Base-by-base conservation (phyloP, 2,797 vertebrate genomes). In the Streptopelia turtur region DNA sequence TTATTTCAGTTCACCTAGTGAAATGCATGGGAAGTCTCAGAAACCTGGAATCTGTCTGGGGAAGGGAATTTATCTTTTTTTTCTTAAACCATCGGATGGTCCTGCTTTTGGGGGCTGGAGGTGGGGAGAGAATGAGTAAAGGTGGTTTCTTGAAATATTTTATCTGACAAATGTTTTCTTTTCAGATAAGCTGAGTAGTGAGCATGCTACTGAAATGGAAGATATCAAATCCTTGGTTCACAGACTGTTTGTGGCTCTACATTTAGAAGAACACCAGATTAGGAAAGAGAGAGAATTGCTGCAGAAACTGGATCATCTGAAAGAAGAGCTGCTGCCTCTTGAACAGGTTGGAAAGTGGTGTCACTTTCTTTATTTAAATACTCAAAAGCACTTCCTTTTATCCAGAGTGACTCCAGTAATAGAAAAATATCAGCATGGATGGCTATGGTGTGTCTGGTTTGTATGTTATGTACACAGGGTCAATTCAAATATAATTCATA, bases 181-280 rank as follows among this genome's bases (percentile, higher is more conserved):
- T 91, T 76, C 97, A 99, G 99, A 94, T 91, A 83, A 93, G 30
- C 53, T 88, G 16, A 98, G 97, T 78, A 97, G 88, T 7, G 98
- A 99, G 89, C 97, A 94, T 5, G 90, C 94, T 49, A 64, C 95
- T 16, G 97, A 97, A 70, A 69, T 98, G 95, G 98, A 98, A 59
- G 98, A 98, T 69, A 69, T 99, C 94, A 99, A 98, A 83, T 98
- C 98, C 41, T 91, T 99, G 59, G 98, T 99, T 79, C 98, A 99
- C 61, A 98, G 98, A 82, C 97, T 99, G 22, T 98, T 99, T 94
- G 97, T 98, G 1, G 98, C 98, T 9, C 96, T 99, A 16, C 98
- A 99, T 78, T 96, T 98, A 70, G 98, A 98, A 11, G 98, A 98
- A 22, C 98, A 98, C 90, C 99, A 99, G 82, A 95, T 98, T 66